Conservation (phyloP, 2,113 vertebrate genomes). For the Lamprologus lemairii region DNA sequence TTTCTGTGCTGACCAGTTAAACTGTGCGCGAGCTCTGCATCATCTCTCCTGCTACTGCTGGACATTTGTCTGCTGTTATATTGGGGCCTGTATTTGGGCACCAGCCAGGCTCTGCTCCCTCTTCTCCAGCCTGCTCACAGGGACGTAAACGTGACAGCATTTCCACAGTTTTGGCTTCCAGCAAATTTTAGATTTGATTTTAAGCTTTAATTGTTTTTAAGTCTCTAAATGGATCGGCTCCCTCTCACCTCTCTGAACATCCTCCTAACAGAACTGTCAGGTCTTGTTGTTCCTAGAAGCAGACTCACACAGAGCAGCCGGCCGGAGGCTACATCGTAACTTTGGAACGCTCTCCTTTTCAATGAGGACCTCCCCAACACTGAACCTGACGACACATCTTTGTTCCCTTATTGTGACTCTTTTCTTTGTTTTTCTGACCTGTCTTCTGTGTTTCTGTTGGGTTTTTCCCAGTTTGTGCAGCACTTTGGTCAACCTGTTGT, state of each 20-base stretch:
- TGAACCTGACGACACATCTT: background rate
- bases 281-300: background rate
- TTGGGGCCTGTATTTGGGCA: background rate
- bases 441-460: background rate
- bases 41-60: background rate
- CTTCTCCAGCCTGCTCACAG: background rate
- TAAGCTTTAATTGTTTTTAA: background rate
- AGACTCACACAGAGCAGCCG: background rate
- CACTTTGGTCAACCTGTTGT: fast-evolving
- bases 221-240: background rate
- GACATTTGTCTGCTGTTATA: background rate
- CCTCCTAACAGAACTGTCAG: background rate
- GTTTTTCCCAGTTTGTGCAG: background rate
- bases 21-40: background rate
- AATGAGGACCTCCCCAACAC: background rate
- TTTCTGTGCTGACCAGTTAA: background rate
- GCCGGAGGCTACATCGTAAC: background rate
- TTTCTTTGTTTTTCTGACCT: fast-evolving
- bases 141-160: fast-evolving
- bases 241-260: background rate
- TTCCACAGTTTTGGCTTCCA: background rate
- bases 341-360: background rate
- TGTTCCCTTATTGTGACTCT: background rate
- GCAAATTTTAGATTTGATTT: background rate
- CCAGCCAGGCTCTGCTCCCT: background rate